Evolutionary conservation across 2,888 invertebrate genomes (phyloP).

Genomic region (Drosophila picticornis): DNA sequence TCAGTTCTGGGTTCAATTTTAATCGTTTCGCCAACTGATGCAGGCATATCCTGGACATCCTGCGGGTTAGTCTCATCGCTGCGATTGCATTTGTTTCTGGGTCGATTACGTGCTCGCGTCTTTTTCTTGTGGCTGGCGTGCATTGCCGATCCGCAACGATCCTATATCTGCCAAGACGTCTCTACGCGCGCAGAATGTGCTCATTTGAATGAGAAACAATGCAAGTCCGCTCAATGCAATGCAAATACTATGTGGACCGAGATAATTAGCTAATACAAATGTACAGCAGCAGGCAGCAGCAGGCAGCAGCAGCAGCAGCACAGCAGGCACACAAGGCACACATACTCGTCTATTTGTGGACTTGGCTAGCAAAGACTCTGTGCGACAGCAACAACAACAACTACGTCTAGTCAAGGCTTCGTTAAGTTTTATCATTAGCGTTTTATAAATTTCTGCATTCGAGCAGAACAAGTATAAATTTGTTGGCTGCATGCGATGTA

Average conservation of each 20-base stretch:
- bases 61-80: neutral
- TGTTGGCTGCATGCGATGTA: neutral
- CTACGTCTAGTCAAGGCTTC: slow-evolving; percentile 57
- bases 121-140: slow-evolving; percentile 72
- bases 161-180: slow-evolving; percentile 16
- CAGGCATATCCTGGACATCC: slow-evolving; percentile 4
- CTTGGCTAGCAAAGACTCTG: slow-evolving; percentile 38
- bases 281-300: slow-evolving; percentile 8
- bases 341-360: slow-evolving; percentile 61
- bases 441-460: slow-evolving; percentile 62
- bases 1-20: neutral
- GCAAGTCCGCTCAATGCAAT: slow-evolving; percentile 26
- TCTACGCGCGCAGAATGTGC: slow-evolving; percentile 32
- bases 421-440: slow-evolving; percentile 56
- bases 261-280: slow-evolving; percentile 56
- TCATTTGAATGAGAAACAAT: slow-evolving; percentile 59
- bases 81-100: slow-evolving; percentile 79
- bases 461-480: slow-evolving; percentile 31
- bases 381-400: neutral
- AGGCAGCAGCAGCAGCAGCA: slow-evolving; percentile 8
- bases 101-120: slow-evolving; percentile 75
- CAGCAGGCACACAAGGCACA: slow-evolving; percentile 23
- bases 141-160: slow-evolving; percentile 32
- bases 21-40: neutral
- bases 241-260: slow-evolving; percentile 7